Base-by-base conservation (phyloP, 2,113 vertebrate species). In the Nyctibius bracteatus region DNA sequence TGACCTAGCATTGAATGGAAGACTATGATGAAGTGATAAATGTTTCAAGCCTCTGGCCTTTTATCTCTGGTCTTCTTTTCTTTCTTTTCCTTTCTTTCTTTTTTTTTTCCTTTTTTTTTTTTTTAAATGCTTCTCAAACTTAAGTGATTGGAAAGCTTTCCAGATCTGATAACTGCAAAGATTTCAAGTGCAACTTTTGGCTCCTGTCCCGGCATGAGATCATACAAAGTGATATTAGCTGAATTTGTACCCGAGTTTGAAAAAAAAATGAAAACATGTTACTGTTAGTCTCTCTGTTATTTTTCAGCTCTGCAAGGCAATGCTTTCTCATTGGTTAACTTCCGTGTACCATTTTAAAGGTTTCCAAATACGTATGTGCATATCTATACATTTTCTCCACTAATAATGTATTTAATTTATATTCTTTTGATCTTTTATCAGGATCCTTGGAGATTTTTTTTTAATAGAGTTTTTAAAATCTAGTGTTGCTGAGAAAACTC, bases 151-250 rank as follows among this genome's bases (percentile, higher is more conserved):
- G 97, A 97, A 90, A 79, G 59, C 80, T 96, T 96, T 97, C 92
- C 96, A 98, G 92, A 97, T 95, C 95, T 96, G 96, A 96, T 97
- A 97, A 96, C 92, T 88, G 90, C 86, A 72, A 71, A 94, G 81
- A 93, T 97, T 94, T 97, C 93, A 86, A 94, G 95, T 95, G 95
- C 95, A 97, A 93, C 68, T 86, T 95, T 89, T 98, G 98, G 96
- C 97, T 96, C 13, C 10, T 62, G 12, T 96, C 95, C 96, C 71
- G 12, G 79, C 72, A 54, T 97, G 95, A 97, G 90, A 97, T 97
- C 97, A 96, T 90, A 66, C 33, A 41, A 77, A 86, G 79, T 95
- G 71, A 89, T 94, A 71, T 78, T 94, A 66, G 63, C 33, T 90
- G 95, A 96, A 94, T 96, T 95, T 93, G 61, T 91, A 96, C 44